Percentiles rank a stretch among this genome's conserved stretches.
These are phyloP conservation scores for Subacronicta megacephala DNA, from an alignment of 2,888 invertebrate genomes.

Conservation along the genomic window DNA sequence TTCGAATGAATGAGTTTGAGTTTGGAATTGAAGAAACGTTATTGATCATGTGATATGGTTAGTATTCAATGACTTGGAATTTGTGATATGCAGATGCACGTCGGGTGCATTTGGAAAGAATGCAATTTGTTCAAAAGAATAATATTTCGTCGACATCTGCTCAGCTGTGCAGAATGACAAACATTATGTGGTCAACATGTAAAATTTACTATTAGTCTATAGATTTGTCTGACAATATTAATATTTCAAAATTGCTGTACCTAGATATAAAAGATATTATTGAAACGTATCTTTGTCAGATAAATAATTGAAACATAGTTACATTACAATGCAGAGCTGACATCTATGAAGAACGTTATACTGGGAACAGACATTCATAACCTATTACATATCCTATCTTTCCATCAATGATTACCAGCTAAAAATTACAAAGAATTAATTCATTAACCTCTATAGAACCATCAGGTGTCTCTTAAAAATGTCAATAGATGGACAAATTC, in stretches of 20 bases:
- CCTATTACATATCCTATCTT: slow-evolving; percentile 31
- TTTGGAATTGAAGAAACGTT: slow-evolving; percentile 65
- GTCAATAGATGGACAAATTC: slow-evolving; percentile 57
- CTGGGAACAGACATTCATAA: slow-evolving; percentile 16
- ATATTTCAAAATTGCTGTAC: neutral
- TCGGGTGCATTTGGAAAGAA: slow-evolving; percentile 26
- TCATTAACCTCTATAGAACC: slow-evolving; percentile 60
- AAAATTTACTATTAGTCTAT: slow-evolving; percentile 14
- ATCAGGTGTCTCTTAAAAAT: slow-evolving; percentile 65
- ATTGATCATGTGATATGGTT: slow-evolving; percentile 55
- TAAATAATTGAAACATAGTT: slow-evolving; percentile 1
- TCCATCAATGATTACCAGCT: slow-evolving; percentile 49
- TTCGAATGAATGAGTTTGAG: slow-evolving; percentile 76
- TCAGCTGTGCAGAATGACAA: slow-evolving; percentile 28
- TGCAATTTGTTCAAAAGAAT: slow-evolving; percentile 47
- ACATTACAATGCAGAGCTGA: slow-evolving; percentile 17
- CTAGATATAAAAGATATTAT: neutral
- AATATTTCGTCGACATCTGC: slow-evolving; percentile 50
- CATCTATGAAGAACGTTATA: slow-evolving; percentile 26
- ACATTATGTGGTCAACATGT: slow-evolving; percentile 19
- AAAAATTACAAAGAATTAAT: slow-evolving; percentile 56
- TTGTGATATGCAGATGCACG: slow-evolving; percentile 61
- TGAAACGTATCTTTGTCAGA: neutral
- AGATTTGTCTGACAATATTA: neutral
- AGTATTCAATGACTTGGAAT: slow-evolving; percentile 71